phyloP scores from a whole-genome alignment of 1,140 invertebrate genomes.

The Aphaenogaster ashmeadi region DNA sequence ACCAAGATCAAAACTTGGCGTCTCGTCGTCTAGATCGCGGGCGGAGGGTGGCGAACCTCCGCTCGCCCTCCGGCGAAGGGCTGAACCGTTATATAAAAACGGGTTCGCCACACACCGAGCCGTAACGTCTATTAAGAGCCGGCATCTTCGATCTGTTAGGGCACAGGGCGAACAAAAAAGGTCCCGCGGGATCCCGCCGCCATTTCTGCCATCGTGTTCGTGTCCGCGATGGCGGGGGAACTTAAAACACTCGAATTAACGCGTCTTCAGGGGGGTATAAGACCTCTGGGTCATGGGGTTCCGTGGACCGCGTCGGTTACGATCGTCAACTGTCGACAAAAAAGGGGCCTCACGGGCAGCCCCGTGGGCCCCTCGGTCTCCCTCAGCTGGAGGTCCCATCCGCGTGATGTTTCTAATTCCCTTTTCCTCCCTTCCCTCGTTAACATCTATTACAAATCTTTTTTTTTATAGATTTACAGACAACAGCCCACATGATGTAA shows the following conservation, averaged over 20 bases:
- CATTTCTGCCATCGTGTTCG: conserved; percentile 7
- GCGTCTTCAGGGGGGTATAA: conserved; percentile 56
- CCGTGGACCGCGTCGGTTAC: conserved; percentile 3
- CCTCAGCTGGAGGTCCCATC: conserved; percentile 71
- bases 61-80: background rate
- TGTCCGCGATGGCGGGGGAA: background rate
- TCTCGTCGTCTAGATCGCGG: background rate
- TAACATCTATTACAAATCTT: conserved; percentile 6
- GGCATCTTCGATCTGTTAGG: conserved; percentile 33
- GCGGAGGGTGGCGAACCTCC: background rate
- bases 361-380: conserved; percentile 1
- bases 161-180: conserved; percentile 8
- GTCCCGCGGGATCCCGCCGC: background rate
- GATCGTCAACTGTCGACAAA: conserved; percentile 63
- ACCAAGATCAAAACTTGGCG: background rate
- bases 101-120: conserved; percentile 37
- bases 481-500: background rate
- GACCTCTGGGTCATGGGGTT: conserved; percentile 33
- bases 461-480: background rate
- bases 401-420: background rate
- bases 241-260: conserved; percentile 55
- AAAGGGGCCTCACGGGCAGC: conserved; percentile 72
- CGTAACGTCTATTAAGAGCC: conserved; percentile 35
- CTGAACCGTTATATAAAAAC: conserved; percentile 31
- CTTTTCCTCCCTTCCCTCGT: background rate